Evolutionary conservation across 2,113 vertebrate species (phyloP).

Genomic region (Callipepla squamata): DNA sequence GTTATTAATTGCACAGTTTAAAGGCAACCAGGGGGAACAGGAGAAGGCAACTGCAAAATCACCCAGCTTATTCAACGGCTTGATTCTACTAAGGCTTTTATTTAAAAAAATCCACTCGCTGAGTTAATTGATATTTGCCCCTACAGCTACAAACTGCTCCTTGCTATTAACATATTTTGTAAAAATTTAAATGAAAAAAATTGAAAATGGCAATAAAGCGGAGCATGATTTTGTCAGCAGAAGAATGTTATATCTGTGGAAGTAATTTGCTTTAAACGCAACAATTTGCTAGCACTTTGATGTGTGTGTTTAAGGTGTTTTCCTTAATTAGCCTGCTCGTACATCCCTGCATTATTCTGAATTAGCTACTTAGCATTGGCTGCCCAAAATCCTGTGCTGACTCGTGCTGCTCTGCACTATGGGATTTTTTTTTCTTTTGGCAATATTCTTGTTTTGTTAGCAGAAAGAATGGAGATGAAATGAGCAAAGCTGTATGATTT

Average conservation of each 20-base stretch:
- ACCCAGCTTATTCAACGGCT: neutral
- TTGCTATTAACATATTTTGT: neutral
- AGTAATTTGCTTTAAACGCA: neutral
- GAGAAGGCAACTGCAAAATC: neutral
- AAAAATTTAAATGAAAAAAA: neutral
- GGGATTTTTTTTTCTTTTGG: neutral
- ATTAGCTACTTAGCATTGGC: neutral
- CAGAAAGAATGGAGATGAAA: conserved; percentile 18
- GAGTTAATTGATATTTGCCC: neutral
- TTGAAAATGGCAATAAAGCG: neutral
- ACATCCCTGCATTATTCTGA: neutral
- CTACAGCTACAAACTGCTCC: neutral
- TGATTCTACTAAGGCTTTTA: neutral
- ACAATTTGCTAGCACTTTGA: neutral
- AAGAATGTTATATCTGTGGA: neutral
- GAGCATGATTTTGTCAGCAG: neutral
- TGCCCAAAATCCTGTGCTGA: neutral
- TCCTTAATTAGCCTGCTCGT: neutral
- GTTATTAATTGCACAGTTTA: neutral
- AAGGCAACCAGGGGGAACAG: neutral
- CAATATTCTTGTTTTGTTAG: neutral
- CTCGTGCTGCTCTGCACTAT: neutral
- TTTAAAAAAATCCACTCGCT: neutral
- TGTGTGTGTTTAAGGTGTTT: neutral
- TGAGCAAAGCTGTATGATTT: conserved; percentile 8